phyloP scores from a whole-genome alignment of 2,113 vertebrate species.

The Ornithorhynchus anatinus region DNA sequence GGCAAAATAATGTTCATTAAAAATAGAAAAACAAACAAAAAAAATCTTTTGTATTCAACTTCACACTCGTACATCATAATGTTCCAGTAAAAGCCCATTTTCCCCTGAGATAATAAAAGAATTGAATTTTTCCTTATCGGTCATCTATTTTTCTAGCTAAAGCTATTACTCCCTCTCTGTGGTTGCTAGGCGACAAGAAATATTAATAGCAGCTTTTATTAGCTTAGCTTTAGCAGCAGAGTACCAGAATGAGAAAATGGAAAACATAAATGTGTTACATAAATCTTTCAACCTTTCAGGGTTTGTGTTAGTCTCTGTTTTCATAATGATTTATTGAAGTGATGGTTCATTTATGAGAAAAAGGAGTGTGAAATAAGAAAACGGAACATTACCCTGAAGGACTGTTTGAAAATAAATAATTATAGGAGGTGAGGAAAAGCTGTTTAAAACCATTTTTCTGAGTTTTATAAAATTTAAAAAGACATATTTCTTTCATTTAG shows the following conservation, averaged over 20 bases:
- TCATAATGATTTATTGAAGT: slow-evolving; percentile 98
- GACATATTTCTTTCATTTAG: slow-evolving; percentile 76
- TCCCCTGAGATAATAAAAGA: slow-evolving; percentile 99
- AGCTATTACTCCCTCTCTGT: slow-evolving; percentile 98
- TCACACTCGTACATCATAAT: slow-evolving; percentile 96
- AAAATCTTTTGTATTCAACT: slow-evolving; percentile 82
- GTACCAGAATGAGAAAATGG: slow-evolving; percentile 99
- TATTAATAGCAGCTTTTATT: slow-evolving; percentile 99
- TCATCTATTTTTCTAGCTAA: slow-evolving; percentile 99
- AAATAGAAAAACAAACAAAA: slow-evolving; percentile 77
- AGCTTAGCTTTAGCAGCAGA: slow-evolving; percentile 98
- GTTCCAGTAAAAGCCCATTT: slow-evolving; percentile 96
- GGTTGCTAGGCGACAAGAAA: slow-evolving; percentile 99
- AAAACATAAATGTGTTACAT: slow-evolving; percentile 99
- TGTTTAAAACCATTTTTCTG: slow-evolving; percentile 86
- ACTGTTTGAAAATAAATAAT: slow-evolving; percentile 99
- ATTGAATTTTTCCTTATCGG: slow-evolving; percentile 99
- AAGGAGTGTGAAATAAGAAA: slow-evolving; percentile 96
- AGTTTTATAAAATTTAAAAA: slow-evolving; percentile 87
- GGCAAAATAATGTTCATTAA: slow-evolving; percentile 79
- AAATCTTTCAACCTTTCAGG: slow-evolving; percentile 99
- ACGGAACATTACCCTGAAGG: slow-evolving; percentile 97
- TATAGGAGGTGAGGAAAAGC: slow-evolving; percentile 92
- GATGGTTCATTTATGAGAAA: slow-evolving; percentile 99
- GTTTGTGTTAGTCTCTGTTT: slow-evolving; percentile 97